These are phyloP conservation scores for Ephestia elutella DNA, from an alignment of 1,140 invertebrate species.

Conservation along the genomic window DNA sequence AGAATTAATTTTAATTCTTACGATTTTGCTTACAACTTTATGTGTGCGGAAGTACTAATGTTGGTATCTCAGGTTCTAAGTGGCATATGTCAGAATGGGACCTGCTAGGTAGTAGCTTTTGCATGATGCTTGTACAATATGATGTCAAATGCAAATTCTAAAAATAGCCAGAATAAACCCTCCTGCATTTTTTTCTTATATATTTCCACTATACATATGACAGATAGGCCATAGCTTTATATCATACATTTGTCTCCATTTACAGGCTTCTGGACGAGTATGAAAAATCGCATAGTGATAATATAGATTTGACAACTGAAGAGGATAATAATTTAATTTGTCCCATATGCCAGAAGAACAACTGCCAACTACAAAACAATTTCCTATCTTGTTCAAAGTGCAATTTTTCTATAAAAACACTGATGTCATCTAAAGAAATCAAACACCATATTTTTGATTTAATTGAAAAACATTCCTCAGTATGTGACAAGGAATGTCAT, in stretches of 20 bases:
- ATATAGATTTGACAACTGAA: constrained; percentile 48
- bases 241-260: constrained; percentile 10
- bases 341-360: constrained; percentile 53
- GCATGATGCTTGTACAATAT: no score
- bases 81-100: no score
- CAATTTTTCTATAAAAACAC: constrained; percentile 35
- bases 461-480: constrained; percentile 41
- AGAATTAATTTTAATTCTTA: neutral
- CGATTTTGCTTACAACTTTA: no score
- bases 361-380: constrained; percentile 33
- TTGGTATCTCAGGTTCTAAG: no score
- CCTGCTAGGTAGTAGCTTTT: no score
- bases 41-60: no score
- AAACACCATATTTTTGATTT: constrained; percentile 37
- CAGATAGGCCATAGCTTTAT: no score
- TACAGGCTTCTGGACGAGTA: constrained; percentile 58
- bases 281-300: constrained; percentile 47
- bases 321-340: constrained; percentile 56
- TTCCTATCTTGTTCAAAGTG: constrained; percentile 40
- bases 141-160: no score
- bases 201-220: no score
- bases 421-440: constrained; percentile 33
- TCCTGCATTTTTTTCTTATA: no score
- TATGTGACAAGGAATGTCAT: constrained; percentile 36
- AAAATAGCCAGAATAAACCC: no score